A percentile compares a stretch with the other conserved stretches of the same genome.
phyloP scores from a whole-genome alignment of 37 sponge, comb jelly and placozoan genomes.

The Lycopodina hypogea region DNA sequence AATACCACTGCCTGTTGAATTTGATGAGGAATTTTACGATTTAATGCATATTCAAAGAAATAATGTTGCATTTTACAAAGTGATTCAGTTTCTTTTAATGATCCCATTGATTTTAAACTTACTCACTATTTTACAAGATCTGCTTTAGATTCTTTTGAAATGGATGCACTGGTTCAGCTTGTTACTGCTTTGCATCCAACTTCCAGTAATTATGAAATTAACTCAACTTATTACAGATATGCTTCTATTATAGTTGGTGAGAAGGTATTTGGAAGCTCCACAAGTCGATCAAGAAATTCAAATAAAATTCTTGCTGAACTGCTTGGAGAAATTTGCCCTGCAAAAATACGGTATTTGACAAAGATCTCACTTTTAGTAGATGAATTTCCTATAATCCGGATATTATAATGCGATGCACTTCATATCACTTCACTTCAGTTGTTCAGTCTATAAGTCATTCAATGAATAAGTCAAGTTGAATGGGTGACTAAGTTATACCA shows the following conservation, averaged over 20 bases:
- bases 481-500: too few species aligned
- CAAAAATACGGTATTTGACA: too few species aligned
- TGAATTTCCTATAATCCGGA: too few species aligned
- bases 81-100: neutral
- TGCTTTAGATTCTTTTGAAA: neutral
- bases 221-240: conserved; percentile 2
- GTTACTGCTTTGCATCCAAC: neutral
- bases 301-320: too few species aligned
- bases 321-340: too few species aligned
- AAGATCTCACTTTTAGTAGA: too few species aligned
- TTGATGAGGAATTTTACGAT: conserved; percentile 7
- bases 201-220: neutral
- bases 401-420: too few species aligned
- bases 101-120: neutral
- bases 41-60: neutral
- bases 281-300: too few species aligned
- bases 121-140: conserved; percentile 6
- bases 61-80: neutral
- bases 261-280: neutral
- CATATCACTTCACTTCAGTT: too few species aligned
- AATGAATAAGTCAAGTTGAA: too few species aligned
- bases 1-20: neutral
- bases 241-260: neutral
- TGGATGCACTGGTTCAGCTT: neutral
- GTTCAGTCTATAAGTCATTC: too few species aligned